Base-by-base conservation (phyloP, 2,888 invertebrate species). In the Cynaeus angustus region DNA sequence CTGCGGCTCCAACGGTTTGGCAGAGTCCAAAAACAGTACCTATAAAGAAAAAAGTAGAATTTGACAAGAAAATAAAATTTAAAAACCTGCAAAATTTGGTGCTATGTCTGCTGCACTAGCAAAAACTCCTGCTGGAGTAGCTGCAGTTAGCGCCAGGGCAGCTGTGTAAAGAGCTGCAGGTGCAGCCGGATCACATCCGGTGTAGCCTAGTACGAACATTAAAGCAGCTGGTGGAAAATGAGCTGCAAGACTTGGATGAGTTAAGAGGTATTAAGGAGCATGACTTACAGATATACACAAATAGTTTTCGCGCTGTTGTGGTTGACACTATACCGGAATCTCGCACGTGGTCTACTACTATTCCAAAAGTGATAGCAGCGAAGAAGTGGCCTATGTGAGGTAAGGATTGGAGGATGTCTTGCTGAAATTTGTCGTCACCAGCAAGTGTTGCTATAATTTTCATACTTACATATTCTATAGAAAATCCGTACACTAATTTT, bases 101-200 rank as follows among this genome's bases (percentile, higher is more conserved):
- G 89, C 89, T 21, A 89, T 87, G 76, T 89, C 89, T 3, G 89
- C 88, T 52, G 89, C 88, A 72, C 89, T 89, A 1, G 89, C 87
- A 52, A 87, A 86, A 6, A 87, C 88, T 1, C 89, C 89, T 3
- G 89, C 88, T 0, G 88, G 87, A 3, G 88, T 88, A 9, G 88
- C 88, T 2, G 88, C 89, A 37, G 88, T 88, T 61, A 89, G 85
- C 0, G 88, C 86, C 37, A 89, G 83, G 10, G 89, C 88, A 0
- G 88, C 87, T 13, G 88, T 88, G 45, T 89, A 89, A 10, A 89
- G 78, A 75, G 87, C 88, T 4, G 89, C 88, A 8, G 88, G 89
- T 0, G 87, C 86, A 16, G 87, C 81, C 10, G 88, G 88, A 77
- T 89, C 87, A 70, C 89, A 89, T 33, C 89, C 89, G 0, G 88